Base-by-base conservation (phyloP, 2,888 invertebrate genomes). In the Sabatieria punctata region DNA sequence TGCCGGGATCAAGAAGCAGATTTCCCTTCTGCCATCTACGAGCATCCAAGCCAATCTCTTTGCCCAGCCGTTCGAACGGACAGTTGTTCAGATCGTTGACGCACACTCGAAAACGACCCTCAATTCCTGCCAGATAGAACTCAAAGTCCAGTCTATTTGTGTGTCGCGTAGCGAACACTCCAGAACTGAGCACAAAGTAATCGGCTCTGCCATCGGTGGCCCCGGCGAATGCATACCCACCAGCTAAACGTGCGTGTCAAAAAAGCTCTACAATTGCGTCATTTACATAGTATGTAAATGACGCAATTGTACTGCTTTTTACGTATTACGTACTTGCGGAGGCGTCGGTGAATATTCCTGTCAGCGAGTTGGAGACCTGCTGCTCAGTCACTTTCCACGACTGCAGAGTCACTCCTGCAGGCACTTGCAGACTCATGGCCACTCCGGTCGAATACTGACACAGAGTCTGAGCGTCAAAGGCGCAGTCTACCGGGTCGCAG, bases 101-200 rank as follows among this genome's bases (percentile, higher is more conserved):
- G 45, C 60, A 60, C 15, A 60, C 57, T 23, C 56, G 46, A 1
- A 60, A 49, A 22, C 57, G 50, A 1, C 60, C 60, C n/a, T 55
- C 48, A 8, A 57, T 43, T 19, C 57, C 57, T 2, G 58, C 57
- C 48, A 55, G 53, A 45, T 57, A 56, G 8, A 55, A 55, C 46
- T 52, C 53, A 40, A 57, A 58, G 35, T 56, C 55, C 15, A 57
- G 42, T 24, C 52, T 23, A 0, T 51, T 48, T 2, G 52, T 39
- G 4, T 52, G 48, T 3, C 46, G 38, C 6, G 52, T 36, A 2
- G 27, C 42, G 30, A 58, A 38, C 1, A 51, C 50, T 15, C 35
- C 25, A 2, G 49, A 43, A 0, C 53, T 47, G 6, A 56, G 51
- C 1, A 57, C 45, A 3, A 55, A 50, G 36, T 52, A 55, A 2